Evolutionary conservation across 2,113 vertebrate genomes (phyloP).

Genomic region (cattle (Bos taurus)): ARS-UCD2.0 NC_037349.1:6046001-6046500

Average conservation of each 20-base stretch:
- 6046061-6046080: not conserved
- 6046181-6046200: not conserved
- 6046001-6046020: constrained; percentile 24
- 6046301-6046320: not conserved
- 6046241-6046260: not conserved
- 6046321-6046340: not conserved
- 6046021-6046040: not conserved
- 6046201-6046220: not conserved
- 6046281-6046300: not conserved
- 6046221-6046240: not conserved
- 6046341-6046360: not conserved
- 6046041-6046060: not conserved
- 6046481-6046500: constrained; percentile 7
- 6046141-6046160: not conserved
- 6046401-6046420: not conserved
- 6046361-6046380: not conserved
- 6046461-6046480: constrained; percentile 18
- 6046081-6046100: not conserved
- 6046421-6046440: not conserved
- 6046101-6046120: not conserved
- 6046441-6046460: not conserved
- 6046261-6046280: not conserved
- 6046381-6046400: too few species aligned
- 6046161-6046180: not conserved
- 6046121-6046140: not conserved